Base-by-base conservation (phyloP, 2,888 invertebrate species). In the Rhimphoctona megacephalus region DNA sequence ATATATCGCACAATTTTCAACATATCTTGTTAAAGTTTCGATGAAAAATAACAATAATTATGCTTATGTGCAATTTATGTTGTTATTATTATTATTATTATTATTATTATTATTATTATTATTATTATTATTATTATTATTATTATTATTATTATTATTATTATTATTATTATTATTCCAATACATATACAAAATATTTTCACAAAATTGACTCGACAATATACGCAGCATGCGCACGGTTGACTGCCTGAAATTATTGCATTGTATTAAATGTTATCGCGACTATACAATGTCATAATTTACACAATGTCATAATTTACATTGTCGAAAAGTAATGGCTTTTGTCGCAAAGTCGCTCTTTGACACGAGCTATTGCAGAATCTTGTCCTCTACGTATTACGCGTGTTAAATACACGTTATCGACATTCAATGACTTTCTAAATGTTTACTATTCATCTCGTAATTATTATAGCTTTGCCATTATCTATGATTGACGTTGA, bases 251-350 rank as follows among this genome's bases (percentile, higher is more conserved):
- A 80, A 80, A 30, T 46, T 43, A 61, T 43, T 79, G 66, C 52
- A 39, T 54, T 22, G 33, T 72, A 43, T n/a, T 39, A 57, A 79
- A 69, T 70, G 69, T 79, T 70, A 61, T 22, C 78, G 54, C 39
- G n/a, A 54, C 69, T 54, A 43, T 33, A 39, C n/a, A n/a, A n/a
- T n/a, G n/a, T n/a, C n/a, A n/a, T n/a, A n/a, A n/a, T n/a, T n/a
- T n/a, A n/a, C 25, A 33, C 46, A 69, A 69, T 69, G 67, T 79
- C 52, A 80, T 80, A n/a, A 80, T 80, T 80, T 80, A 70, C 70
- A 80, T 80, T 70, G 70, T 80, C 43, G n/a, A 61, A 30, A 61
- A 70, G 61, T 80, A 70, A 80, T 69, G 78, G 61, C 52, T 78
- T 54, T 54, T 78, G 70, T 36, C 61, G 70, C 80, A 61, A 57